A percentile compares a stretch with the other conserved stretches of the same genome.
Conservation (phyloP, 2,113 vertebrate species). For the Chaetura pelagica region DNA sequence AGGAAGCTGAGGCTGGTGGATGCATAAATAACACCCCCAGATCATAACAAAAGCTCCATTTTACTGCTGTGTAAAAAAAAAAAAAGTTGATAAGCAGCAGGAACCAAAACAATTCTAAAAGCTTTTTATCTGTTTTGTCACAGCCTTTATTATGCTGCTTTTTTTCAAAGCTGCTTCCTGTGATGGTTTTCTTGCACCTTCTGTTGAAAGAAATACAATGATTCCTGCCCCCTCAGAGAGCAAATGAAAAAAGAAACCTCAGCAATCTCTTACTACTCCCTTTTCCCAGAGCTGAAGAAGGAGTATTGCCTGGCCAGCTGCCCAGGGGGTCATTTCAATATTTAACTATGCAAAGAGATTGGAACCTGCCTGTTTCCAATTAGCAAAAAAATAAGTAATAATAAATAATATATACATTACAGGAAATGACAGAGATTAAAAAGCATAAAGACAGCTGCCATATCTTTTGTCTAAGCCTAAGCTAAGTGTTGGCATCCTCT, state of each 20-base stretch:
- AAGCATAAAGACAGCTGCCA: not conserved
- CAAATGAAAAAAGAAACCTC: not conserved
- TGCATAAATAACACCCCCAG: not conserved
- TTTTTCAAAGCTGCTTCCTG: constrained; percentile 12
- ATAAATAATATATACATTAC: no score
- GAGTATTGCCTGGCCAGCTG: not conserved
- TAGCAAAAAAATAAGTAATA: not conserved
- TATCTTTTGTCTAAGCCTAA: not conserved
- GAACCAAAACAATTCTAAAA: constrained; percentile 17
- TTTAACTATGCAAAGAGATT: not conserved
- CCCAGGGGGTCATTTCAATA: not conserved
- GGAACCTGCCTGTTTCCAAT: not conserved
- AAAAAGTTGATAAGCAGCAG: not conserved
- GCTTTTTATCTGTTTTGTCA: constrained; percentile 8
- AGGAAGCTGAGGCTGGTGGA: constrained; percentile 4
- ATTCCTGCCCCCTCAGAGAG: not conserved
- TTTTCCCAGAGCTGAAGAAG: not conserved
- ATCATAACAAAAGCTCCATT: not conserved
- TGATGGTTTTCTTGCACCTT: not conserved
- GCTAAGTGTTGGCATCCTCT: not conserved
- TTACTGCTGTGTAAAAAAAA: not conserved
- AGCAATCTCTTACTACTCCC: not conserved
- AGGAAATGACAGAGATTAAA: not conserved
- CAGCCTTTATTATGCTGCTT: not conserved
- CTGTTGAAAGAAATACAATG: not conserved